Conservation (phyloP, 2,888 invertebrate genomes). For the Empis stercorea region DNA sequence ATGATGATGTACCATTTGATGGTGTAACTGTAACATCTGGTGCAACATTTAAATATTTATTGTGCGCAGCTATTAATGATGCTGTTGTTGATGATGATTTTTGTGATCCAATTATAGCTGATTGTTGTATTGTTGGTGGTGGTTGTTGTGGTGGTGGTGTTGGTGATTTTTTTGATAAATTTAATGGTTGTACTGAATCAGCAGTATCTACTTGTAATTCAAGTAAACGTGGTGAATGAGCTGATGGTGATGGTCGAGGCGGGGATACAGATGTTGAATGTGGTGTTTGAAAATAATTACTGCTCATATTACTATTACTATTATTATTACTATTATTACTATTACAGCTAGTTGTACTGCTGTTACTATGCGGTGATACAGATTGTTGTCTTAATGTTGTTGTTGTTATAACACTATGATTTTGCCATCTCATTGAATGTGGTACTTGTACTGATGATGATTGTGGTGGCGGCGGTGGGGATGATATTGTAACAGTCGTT, state of each 20-base stretch:
- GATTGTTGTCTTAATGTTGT: slow-evolving; percentile 39
- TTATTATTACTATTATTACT: slow-evolving; percentile 9
- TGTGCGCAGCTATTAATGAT: slow-evolving; percentile 23
- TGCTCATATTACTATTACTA: slow-evolving; percentile 17
- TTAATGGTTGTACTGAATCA: slow-evolving; percentile 69
- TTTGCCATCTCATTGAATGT: slow-evolving; percentile 31
- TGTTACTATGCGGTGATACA: slow-evolving; percentile 32
- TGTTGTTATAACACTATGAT: slow-evolving; percentile 49
- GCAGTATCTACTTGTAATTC: slow-evolving; percentile 76
- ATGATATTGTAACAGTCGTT: slow-evolving; percentile 27
- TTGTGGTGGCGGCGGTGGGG: slow-evolving; percentile 25
- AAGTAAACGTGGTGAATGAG: slow-evolving; percentile 41
- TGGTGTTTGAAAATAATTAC: slow-evolving; percentile 37
- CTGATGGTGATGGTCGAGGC: slow-evolving; percentile 34
- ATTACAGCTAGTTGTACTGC: slow-evolving; percentile 21
- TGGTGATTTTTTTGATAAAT: slow-evolving; percentile 76
- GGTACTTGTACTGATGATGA: slow-evolving; percentile 27
- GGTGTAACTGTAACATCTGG: slow-evolving; percentile 34
- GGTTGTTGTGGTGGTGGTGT: slow-evolving; percentile 54
- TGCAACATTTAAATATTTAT: slow-evolving; percentile 31
- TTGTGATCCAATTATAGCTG: slow-evolving; percentile 11
- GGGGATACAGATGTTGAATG: slow-evolving; percentile 37
- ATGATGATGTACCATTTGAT: slow-evolving; percentile 12
- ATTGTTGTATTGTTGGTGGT: slow-evolving; percentile 25
- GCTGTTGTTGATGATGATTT: too few relatives aligned